Conservation (phyloP, 1,140 invertebrate species). For the Phenacoccus solenopsis region DNA sequence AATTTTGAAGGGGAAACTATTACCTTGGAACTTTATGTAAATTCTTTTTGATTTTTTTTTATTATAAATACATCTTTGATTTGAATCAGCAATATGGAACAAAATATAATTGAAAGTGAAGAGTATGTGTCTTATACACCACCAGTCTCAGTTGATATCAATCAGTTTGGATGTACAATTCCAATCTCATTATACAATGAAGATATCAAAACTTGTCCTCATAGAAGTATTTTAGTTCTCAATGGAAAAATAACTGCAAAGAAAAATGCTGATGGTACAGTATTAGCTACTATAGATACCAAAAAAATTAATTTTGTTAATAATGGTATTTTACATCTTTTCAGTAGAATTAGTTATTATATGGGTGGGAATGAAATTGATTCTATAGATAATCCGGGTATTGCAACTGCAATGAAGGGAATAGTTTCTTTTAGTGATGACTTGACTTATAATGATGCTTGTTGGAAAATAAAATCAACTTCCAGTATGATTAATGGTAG, state of each 20-base stretch:
- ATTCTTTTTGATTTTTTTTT: constrained; percentile 10
- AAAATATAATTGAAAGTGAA: constrained; percentile 10
- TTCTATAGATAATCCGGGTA: constrained; percentile 1
- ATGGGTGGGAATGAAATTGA: constrained; percentile 4
- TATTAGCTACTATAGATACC: too few species aligned
- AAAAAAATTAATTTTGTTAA: too few species aligned
- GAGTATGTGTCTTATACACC: background rate
- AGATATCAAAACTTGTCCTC: constrained; percentile 7
- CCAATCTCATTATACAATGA: constrained; percentile 4
- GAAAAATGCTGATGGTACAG: too few species aligned
- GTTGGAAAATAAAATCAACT: background rate
- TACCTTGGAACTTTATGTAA: background rate
- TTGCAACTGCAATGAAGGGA: constrained; percentile 6
- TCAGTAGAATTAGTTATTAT: too few species aligned
- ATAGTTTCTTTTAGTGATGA: constrained; percentile 4
- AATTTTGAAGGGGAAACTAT: constrained; percentile 4
- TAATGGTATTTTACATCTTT: too few species aligned
- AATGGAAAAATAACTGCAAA: too few species aligned
- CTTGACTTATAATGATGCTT: background rate
- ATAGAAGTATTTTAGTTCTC: background rate
- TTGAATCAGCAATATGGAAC: background rate
- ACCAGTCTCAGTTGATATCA: background rate
- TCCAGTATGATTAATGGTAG: too few species aligned
- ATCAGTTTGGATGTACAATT: background rate
- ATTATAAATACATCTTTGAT: constrained; percentile 8